A percentile compares a stretch with the other conserved stretches of the same genome.
Conservation (phyloP, 2,888 invertebrate species). For the Balanococcus diminutus region DNA sequence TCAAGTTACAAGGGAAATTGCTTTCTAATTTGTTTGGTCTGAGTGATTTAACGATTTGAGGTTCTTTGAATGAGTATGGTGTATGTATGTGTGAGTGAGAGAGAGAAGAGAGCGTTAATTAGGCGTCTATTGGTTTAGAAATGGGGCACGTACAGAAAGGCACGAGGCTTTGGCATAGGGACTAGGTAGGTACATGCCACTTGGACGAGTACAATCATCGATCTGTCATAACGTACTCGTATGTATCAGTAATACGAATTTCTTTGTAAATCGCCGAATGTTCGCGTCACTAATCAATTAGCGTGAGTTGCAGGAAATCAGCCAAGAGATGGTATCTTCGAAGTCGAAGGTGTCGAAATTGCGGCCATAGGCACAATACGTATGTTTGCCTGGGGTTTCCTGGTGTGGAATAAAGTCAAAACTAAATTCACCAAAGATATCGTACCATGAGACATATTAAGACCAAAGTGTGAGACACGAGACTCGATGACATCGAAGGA, state of each 20-base stretch:
- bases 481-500: no score
- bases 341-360: background rate
- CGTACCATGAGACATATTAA: no score
- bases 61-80: no score
- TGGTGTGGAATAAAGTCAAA: no score
- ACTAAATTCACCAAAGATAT: no score
- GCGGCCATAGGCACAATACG: background rate
- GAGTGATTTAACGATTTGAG: no score
- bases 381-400: no score
- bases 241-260: background rate
- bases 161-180: background rate
- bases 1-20: background rate
- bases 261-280: background rate
- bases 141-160: background rate
- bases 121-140: background rate
- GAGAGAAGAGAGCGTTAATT: background rate
- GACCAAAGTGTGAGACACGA: no score
- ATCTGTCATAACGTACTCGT: background rate
- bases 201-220: background rate
- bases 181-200: background rate
- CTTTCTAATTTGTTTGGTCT: background rate
- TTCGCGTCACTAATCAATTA: conserved; percentile 5
- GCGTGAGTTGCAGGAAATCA: conserved; percentile 32
- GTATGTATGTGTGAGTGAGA: background rate
- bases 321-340: background rate